Percentiles rank a stretch among this genome's conserved stretches.
Conservation (phyloP, 2,888 invertebrate species). For the Drosophila villosipedis region DNA sequence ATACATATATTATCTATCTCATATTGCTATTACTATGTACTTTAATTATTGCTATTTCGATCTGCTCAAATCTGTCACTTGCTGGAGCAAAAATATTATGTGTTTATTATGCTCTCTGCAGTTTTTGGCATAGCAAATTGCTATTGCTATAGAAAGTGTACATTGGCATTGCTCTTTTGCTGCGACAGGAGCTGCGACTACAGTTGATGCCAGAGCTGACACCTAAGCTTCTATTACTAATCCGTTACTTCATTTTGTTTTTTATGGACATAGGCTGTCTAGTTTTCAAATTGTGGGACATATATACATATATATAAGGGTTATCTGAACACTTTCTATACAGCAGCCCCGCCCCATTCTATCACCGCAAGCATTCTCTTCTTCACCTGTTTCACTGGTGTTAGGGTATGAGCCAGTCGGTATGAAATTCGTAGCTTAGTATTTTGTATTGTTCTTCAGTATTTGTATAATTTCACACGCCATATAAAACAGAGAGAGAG, state of each 20-base stretch:
- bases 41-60: neutral
- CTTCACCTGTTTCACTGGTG: neutral
- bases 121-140: neutral
- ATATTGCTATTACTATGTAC: neutral
- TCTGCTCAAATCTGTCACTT: neutral
- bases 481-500: neutral
- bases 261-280: no score
- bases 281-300: no score
- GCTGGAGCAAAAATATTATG: accelerated
- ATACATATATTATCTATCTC: no score
- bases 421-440: neutral
- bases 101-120: neutral
- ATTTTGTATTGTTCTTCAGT: neutral
- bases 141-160: neutral
- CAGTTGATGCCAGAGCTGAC: constrained; percentile 18
- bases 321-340: no score
- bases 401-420: neutral
- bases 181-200: neutral
- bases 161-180: neutral
- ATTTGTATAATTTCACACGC: constrained; percentile 4
- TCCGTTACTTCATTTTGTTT: no score
- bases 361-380: neutral
- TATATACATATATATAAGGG: no score
- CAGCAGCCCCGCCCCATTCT: neutral
- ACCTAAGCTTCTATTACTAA: no score